phyloP scores from a whole-genome alignment of 2,888 invertebrate species.

The Neuroscelio doddi region DNA sequence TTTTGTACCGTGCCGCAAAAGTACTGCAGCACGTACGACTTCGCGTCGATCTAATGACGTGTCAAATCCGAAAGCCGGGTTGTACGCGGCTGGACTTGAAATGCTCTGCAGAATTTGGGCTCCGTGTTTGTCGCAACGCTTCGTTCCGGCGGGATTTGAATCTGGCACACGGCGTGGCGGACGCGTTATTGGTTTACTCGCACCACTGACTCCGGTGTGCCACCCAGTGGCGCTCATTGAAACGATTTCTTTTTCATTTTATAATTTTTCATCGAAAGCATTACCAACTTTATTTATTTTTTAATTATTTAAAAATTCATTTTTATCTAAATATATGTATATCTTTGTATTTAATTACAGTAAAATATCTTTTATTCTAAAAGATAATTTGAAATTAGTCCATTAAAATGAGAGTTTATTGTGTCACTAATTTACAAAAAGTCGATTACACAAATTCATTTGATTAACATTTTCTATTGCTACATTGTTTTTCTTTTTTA shows the following conservation, averaged over 20 bases:
- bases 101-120: conserved; percentile 62
- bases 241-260: conserved; percentile 40
- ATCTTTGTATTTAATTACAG: no score
- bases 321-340: no score
- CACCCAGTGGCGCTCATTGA: conserved; percentile 63
- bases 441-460: no score
- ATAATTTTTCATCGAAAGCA: background rate
- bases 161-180: conserved; percentile 68
- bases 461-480: no score
- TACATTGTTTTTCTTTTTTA: no score
- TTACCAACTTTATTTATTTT: no score
- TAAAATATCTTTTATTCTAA: no score
- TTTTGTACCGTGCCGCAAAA: conserved; percentile 39
- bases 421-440: no score
- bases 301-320: no score
- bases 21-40: conserved; percentile 34
- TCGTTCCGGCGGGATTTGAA: conserved; percentile 67
- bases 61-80: conserved; percentile 64
- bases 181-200: conserved; percentile 72
- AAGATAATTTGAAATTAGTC: no score
- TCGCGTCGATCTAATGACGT: conserved; percentile 59
- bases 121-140: conserved; percentile 57
- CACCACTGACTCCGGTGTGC: conserved; percentile 66
- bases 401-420: no score
- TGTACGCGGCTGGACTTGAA: conserved; percentile 63